Conservation (phyloP, 2,797 vertebrate genomes). For the Tangara arthus region DNA sequence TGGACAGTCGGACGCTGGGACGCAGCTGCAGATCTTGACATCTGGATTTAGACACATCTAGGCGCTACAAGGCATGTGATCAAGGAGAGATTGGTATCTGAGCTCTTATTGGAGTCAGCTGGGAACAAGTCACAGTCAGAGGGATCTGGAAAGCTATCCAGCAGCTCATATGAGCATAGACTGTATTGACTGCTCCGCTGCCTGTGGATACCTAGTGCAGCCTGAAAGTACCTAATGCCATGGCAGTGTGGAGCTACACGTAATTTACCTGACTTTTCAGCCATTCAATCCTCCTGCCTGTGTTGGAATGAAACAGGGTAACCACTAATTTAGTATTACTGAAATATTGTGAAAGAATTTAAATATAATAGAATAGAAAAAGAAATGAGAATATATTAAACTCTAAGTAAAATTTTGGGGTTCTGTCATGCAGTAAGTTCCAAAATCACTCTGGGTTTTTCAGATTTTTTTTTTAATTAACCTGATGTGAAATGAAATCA, state of each 20-base stretch:
- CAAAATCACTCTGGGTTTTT: background rate
- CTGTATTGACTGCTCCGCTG: background rate
- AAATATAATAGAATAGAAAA: background rate
- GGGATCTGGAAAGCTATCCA: background rate
- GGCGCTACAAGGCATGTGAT: background rate
- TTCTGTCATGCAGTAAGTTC: background rate
- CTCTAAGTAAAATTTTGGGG: background rate
- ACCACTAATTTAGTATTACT: background rate
- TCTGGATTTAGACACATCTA: background rate
- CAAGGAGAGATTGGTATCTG: background rate
- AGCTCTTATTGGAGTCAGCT: background rate
- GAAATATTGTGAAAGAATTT: background rate
- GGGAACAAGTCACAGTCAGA: background rate
- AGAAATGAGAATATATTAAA: background rate
- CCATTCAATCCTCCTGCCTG: background rate
- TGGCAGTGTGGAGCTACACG: background rate
- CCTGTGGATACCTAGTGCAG: background rate
- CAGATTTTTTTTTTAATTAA: background rate
- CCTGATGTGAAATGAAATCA: background rate
- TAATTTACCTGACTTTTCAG: background rate
- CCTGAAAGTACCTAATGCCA: background rate
- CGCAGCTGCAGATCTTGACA: background rate
- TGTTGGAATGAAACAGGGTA: background rate
- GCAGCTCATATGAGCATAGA: accelerated
- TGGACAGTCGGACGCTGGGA: background rate